Percentiles rank a stretch among this genome's conserved stretches.
Evolutionary conservation across 64 coral and sea anemone genomes (phyloP).

Genomic region (Orbicella faveolata): DNA sequence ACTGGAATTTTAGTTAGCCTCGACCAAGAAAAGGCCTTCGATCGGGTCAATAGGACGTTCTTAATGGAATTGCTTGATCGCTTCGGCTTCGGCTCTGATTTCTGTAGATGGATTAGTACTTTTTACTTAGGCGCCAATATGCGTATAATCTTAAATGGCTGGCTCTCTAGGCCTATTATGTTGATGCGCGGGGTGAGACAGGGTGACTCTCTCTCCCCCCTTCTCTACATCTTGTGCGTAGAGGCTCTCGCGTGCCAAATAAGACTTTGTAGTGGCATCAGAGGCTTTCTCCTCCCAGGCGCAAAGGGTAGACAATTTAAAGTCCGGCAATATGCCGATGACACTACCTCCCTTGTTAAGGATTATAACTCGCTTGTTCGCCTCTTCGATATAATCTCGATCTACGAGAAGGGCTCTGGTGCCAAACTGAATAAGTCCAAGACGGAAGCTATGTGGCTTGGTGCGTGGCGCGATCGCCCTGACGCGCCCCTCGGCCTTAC

Average conservation of each 20-base stretch:
- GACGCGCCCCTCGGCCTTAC: background rate
- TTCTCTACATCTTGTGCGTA: slow-evolving; percentile 26
- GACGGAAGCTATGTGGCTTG: slow-evolving; percentile 51
- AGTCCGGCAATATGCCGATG: slow-evolving; percentile 38
- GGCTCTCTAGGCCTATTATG: background rate
- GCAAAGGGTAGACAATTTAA: slow-evolving; percentile 13
- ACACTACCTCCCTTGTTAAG: slow-evolving; percentile 39
- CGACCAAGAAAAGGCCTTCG: slow-evolving; percentile 56
- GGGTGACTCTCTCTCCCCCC: slow-evolving; percentile 15
- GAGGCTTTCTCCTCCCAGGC: background rate
- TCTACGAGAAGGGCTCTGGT: background rate
- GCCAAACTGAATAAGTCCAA: slow-evolving; percentile 35
- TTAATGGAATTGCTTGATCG: background rate
- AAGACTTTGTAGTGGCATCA: background rate
- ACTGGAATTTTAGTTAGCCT: background rate
- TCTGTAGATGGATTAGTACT: background rate
- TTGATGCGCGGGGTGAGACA: slow-evolving; percentile 11
- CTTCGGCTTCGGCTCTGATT: slow-evolving; percentile 9
- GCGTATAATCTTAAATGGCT: slow-evolving; percentile 7
- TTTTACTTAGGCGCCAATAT: background rate
- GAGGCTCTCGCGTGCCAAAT: slow-evolving; percentile 14
- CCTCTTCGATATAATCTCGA: background rate
- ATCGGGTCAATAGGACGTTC: slow-evolving; percentile 2
- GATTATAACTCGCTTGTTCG: background rate
- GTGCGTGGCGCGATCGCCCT: background rate